These are phyloP conservation scores for Nipponacmea schrenckii DNA, from an alignment of 2,888 invertebrate species.

Conservation along the genomic window DNA sequence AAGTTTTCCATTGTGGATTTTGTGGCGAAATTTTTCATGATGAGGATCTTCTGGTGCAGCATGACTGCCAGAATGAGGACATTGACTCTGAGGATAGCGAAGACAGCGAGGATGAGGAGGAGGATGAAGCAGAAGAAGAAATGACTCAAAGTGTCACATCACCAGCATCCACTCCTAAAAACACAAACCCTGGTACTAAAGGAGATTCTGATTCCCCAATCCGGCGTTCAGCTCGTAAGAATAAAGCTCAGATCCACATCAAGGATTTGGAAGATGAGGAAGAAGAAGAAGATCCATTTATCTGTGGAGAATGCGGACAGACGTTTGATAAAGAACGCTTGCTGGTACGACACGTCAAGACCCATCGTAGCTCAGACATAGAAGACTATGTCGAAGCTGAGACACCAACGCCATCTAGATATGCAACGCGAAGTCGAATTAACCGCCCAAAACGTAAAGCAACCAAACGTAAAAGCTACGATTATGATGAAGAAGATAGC, in stretches of 20 bases:
- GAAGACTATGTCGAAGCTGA: not conserved
- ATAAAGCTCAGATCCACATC: not conserved
- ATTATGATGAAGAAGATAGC: not conserved
- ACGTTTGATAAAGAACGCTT: not conserved
- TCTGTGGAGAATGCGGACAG: slow-evolving; percentile 1
- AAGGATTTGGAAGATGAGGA: not conserved
- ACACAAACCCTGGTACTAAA: no score
- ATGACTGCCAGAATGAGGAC: no score
- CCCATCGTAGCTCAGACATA: not conserved
- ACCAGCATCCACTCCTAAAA: no score
- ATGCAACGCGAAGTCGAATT: not conserved
- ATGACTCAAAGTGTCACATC: no score
- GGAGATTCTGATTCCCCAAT: not conserved
- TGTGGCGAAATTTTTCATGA: no score
- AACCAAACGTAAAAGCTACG: not conserved
- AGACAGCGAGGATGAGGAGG: no score
- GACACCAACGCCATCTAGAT: not conserved
- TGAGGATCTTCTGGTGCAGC: no score
- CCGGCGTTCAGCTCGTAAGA: not conserved
- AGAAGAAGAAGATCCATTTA: slow-evolving; percentile 2
- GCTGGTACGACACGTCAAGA: not conserved
- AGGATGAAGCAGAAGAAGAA: no score
- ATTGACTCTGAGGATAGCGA: no score
- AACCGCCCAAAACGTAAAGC: not conserved
- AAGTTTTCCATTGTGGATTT: no score